Base-by-base conservation (phyloP, 2,888 invertebrate genomes). In the Ophion slaviceki region DNA sequence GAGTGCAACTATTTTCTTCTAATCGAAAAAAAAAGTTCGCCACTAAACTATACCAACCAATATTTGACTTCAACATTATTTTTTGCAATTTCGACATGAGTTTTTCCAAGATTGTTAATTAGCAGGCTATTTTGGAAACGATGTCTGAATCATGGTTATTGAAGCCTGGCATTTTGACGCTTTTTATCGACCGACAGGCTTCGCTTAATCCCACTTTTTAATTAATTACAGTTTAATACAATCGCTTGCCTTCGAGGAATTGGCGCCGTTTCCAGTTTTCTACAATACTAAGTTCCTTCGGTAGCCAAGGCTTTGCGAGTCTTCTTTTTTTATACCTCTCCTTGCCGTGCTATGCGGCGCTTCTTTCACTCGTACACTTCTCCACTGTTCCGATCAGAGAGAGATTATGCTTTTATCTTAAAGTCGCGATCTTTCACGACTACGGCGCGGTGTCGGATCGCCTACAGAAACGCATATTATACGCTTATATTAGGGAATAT, bases 351-450 rank as follows among this genome's bases (percentile, higher is more conserved):
- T 24, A 24, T 24, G 79, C 77, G 81, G 81, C 68, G 84, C 77
- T 85, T 82, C 85, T 85, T 85, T 85, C 74, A 78, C 78, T 53
- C 79, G 72, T 59, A 36, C 59, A 75, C 75, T 74, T 84, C 82
- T 79, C 59, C 79, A 66, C 71, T 79, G 75, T 85, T 78, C 85
- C 79, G 85, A 85, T 85, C 82, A 76, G 47, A 66, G 85, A 75
- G 82, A 85, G 85, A 85, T 85, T 85, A 85, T 79, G 70, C 66
- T 75, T 77, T 82, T 85, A 85, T 85, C 85, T 75, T 66, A 61
- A 82, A 82, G 78, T 85, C 85, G 85, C 79, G 85, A 85, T 85
- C 85, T 80, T 79, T 79, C 79, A 66, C 81, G 82, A 79, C 68
- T 79, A 74, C 70, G 62, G 20, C 32, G 70, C 77, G 68, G 77